Evolutionary conservation across 2,888 invertebrate genomes (phyloP), one percentile per base, ranked within the genome.

Genomic region (Pyrgus malvae): DNA sequence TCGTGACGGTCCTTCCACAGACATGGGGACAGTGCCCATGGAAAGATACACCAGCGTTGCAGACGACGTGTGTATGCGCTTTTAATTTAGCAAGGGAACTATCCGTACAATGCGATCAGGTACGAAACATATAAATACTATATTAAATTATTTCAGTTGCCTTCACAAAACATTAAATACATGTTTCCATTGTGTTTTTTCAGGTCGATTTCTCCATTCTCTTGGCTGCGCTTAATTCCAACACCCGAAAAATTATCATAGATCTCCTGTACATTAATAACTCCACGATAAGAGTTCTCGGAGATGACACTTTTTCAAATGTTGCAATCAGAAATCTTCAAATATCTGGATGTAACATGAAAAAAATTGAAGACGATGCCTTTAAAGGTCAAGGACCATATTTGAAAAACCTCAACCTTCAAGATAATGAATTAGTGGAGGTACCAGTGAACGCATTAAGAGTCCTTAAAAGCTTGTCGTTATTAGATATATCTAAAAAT

Each of bases 191-290:
- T n/a, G n/a, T n/a, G n/a, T n/a, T n/a, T n/a, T 68, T 68, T 51
- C 79, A 93, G 92, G 96, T 97, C 56, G 94, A 96, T 71, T 96
- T 96, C 78, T 83, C 92, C 40, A 91, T 92, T 62, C 91, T 98
- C n/a, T 78, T 97, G 65, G 86, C 92, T 54, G 94, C 96, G 21
- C 89, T 96, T 78, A 93, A 95, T 74, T 92, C 92, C 66, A 93
- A 93, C 86, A 92, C 94, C 16, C 90, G 91, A 60, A 90, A 91
- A 63, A 93, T 93, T 50, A 91, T 93, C 45, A 91, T 98, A 63
- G 97, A 97, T 80, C 91, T 97, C 61, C 92, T 98, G 31, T 97
- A 97, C 79, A 92, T 98, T 58, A 97, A 97, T 85, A 97, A 97
- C 85, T 96, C 97, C 48, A 95, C 95, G 25, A 92, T 97, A 46